Percentiles rank a stretch among this genome's conserved stretches.
These are phyloP conservation scores for Aspidapion aeneum DNA, from an alignment of 2,888 invertebrate species.

Conservation along the genomic window DNA sequence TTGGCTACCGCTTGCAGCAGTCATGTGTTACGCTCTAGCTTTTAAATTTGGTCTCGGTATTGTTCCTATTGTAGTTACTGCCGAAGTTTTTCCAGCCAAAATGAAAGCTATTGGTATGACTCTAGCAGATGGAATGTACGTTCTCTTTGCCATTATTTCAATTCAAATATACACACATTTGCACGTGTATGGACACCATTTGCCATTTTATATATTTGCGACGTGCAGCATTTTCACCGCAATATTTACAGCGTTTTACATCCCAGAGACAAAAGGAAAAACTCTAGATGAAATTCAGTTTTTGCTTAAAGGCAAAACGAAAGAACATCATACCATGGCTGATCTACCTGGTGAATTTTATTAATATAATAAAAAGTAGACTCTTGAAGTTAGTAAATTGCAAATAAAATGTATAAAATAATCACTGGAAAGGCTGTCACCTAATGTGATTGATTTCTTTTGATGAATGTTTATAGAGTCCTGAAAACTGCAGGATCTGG, in stretches of 20 bases:
- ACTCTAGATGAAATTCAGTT: slow-evolving; percentile 39
- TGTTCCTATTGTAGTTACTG: slow-evolving; percentile 45
- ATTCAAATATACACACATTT: slow-evolving; percentile 39
- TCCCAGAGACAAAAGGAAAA: slow-evolving; percentile 40
- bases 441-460: no score
- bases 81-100: slow-evolving; percentile 45
- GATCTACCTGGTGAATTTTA: neutral
- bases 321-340: neutral
- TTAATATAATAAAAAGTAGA: no score
- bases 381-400: no score
- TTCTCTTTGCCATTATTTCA: slow-evolving; percentile 38
- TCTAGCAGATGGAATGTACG: slow-evolving; percentile 42
- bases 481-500: slow-evolving; percentile 41
- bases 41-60: slow-evolving; percentile 45
- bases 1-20: slow-evolving; percentile 43
- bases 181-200: slow-evolving; percentile 37
- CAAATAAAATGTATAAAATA: no score
- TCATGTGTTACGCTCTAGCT: slow-evolving; percentile 43
- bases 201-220: slow-evolving; percentile 42
- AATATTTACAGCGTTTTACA: slow-evolving; percentile 26
- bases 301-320: slow-evolving; percentile 31
- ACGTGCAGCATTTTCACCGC: slow-evolving; percentile 11
- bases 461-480: slow-evolving; percentile 47
- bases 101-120: slow-evolving; percentile 47
- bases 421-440: no score